phyloP scores from a whole-genome alignment of 2,797 vertebrate genomes.

The Amblyraja radiata region DNA sequence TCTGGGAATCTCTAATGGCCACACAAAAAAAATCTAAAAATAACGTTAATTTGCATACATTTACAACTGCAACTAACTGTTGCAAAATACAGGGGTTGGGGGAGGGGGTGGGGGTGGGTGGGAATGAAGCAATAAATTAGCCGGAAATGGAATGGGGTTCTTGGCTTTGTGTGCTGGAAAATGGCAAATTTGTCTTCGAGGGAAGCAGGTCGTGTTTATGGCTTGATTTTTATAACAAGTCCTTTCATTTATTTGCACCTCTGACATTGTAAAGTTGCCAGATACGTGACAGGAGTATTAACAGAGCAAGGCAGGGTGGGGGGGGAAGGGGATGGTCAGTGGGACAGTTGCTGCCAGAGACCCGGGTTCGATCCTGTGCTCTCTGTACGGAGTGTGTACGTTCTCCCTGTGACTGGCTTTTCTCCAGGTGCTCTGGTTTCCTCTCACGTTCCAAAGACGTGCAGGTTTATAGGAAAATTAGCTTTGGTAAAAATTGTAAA shows the following conservation, averaged over 20 bases:
- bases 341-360: too few relatives aligned
- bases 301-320: neutral
- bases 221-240: neutral
- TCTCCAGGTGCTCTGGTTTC: too few relatives aligned
- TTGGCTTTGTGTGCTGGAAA: neutral
- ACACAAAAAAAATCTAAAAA: neutral
- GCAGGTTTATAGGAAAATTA: too few relatives aligned
- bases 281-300: neutral
- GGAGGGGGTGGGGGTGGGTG: too few relatives aligned
- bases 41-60: neutral
- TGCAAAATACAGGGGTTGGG: neutral
- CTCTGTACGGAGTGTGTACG: too few relatives aligned
- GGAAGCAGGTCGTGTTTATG: neutral
- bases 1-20: neutral
- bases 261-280: neutral
- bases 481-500: too few relatives aligned
- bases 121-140: neutral
- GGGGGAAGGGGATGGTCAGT: too few relatives aligned
- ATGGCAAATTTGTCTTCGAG: neutral
- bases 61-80: conserved; percentile 1
- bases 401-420: too few relatives aligned
- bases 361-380: too few relatives aligned
- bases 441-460: too few relatives aligned
- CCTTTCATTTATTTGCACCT: neutral
- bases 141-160: neutral